Conservation (phyloP, 2,113 vertebrate species). For the rat (Rattus norvegicus) region GRCr8 NC_086022.1:113270001-113270500, state of each 20-base stretch:
- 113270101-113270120: conserved; percentile 14
- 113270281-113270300: not conserved
- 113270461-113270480: not conserved
- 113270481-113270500: not conserved
- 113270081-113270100: not conserved
- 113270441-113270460: not conserved
- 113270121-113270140: not conserved
- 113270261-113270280: not conserved
- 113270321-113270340: not conserved
- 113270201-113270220: not conserved
- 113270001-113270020: conserved; percentile 57
- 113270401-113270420: not conserved
- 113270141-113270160: not conserved
- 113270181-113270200: not conserved
- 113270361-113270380: not conserved
- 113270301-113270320: not conserved
- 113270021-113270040: not conserved
- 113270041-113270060: conserved; percentile 6
- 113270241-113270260: not conserved
- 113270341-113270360: not conserved
- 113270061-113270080: not conserved
- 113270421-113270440: not conserved
- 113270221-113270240: not conserved
- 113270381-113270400: not conserved
- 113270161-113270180: not conserved